A percentile compares a stretch with the other conserved stretches of the same genome.
phyloP scores from a whole-genome alignment of 2,797 vertebrate species.

The Synaphobranchus kaupii region DNA sequence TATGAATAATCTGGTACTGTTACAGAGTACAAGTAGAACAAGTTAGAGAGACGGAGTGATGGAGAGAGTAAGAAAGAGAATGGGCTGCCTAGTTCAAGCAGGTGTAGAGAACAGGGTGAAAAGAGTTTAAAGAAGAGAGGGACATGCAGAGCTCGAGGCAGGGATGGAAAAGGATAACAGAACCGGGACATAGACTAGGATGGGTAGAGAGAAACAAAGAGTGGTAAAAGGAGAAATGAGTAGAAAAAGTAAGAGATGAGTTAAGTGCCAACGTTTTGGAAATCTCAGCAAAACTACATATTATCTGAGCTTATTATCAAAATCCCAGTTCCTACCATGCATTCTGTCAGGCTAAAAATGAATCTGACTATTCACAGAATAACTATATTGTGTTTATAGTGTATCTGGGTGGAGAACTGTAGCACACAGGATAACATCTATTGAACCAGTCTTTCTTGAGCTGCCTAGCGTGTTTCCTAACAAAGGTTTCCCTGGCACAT shows the following conservation, averaged over 20 bases:
- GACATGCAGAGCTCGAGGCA: slow-evolving; percentile 14
- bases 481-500: no score
- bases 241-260: slow-evolving; percentile 35
- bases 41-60: slow-evolving; percentile 35
- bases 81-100: not conserved
- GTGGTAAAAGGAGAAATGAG: slow-evolving; percentile 43
- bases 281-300: not conserved
- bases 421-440: not conserved
- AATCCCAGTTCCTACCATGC: slow-evolving; percentile 2
- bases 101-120: not conserved
- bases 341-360: slow-evolving; percentile 39
- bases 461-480: no score
- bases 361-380: slow-evolving; percentile 13
- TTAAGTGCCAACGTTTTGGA: slow-evolving; percentile 37
- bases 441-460: not conserved
- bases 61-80: slow-evolving; percentile 35
- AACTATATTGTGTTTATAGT: not conserved
- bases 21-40: slow-evolving; percentile 17
- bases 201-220: slow-evolving; percentile 49
- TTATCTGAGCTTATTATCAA: not conserved
- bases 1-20: slow-evolving; percentile 15
- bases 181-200: slow-evolving; percentile 46
- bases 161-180: not conserved
- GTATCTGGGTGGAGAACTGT: not conserved
- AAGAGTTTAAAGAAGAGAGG: slow-evolving; percentile 15